phyloP scores from a whole-genome alignment of 2,113 vertebrate species.

The Anhinga anhinga region DNA sequence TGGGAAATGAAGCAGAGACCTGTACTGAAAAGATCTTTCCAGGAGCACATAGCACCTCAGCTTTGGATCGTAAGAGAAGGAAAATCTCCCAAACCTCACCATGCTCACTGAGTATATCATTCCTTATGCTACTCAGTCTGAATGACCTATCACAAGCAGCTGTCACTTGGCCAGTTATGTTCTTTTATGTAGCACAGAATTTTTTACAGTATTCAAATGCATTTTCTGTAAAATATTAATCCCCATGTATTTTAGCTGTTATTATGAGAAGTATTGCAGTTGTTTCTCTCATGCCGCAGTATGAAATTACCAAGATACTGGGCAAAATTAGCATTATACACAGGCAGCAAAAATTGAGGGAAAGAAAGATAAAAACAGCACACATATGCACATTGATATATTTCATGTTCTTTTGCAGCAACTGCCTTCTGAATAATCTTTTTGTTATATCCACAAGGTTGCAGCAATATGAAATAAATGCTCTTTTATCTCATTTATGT shows the following conservation, averaged over 20 bases:
- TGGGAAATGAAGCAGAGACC: background rate
- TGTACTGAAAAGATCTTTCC: background rate
- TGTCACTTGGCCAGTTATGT: background rate
- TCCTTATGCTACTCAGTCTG: background rate
- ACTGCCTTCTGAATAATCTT: background rate
- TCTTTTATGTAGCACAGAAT: background rate
- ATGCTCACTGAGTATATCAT: background rate
- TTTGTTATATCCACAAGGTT: background rate
- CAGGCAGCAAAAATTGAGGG: background rate
- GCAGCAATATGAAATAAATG: background rate
- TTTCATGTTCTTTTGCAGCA: background rate
- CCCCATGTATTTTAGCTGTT: background rate
- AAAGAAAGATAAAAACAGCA: background rate
- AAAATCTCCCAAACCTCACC: background rate
- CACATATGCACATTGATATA: background rate
- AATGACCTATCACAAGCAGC: background rate
- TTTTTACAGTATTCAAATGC: background rate
- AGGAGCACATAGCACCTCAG: background rate
- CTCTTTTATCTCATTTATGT: background rate
- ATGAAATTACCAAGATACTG: background rate
- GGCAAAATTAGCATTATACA: background rate
- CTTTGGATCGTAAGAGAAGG: background rate
- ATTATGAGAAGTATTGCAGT: background rate
- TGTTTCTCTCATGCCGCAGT: background rate
- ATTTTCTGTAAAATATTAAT: background rate